Evolutionary conservation across 2,113 vertebrate genomes (phyloP), one percentile per base, ranked within the genome.

Genomic region (Macquaria ambigua): DNA sequence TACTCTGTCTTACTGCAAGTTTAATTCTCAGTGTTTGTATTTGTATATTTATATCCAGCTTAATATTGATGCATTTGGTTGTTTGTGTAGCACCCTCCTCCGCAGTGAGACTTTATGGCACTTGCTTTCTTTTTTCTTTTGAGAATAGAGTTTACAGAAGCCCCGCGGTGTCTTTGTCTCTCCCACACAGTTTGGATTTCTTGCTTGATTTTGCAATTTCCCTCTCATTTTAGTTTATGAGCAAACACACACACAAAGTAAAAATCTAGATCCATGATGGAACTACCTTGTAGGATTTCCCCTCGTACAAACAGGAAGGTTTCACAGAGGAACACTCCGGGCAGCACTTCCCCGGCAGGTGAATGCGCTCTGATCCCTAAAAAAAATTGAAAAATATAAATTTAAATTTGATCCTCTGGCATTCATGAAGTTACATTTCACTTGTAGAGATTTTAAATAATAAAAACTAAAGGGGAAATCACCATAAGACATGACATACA

Each of bases 321-420:
- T 66, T 95, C 8, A 72, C 86, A 2, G 95, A 89, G 68, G 96
- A 91, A 89, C 98, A 99, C 92, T 98, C 97, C 11, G 97, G 95
- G 84, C 98, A 99, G 90, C 98, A 99, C 87, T 97, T 98, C 56
- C 94, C 97, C 41, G 94, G 89, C 28, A 97, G 91, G 83, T 97
- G 95, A 85, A 97, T 84, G 74, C 97, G 92, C 89, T 97, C 96
- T 83, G 97, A 96, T 46, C 95, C 97, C 98, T 99, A 87, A 58
- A 76, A 74, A 37, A 52, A 69, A 69, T 23, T 50, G 6, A 58
- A 73, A n/a, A 11, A 73, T 6, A 39, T 37, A 3, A 46, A 53
- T 50, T 31, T n/a, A 12, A 21, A 64, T 52, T 48, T 25, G 11
- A 74, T 63, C 56, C 6, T 48, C 18, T 41, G 21, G 0, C 25